A percentile compares a stretch with the other conserved stretches of the same genome.
These are phyloP conservation scores for Presbytis comata DNA, from an alignment of 2,797 vertebrate species.

Conservation along the genomic window DNA sequence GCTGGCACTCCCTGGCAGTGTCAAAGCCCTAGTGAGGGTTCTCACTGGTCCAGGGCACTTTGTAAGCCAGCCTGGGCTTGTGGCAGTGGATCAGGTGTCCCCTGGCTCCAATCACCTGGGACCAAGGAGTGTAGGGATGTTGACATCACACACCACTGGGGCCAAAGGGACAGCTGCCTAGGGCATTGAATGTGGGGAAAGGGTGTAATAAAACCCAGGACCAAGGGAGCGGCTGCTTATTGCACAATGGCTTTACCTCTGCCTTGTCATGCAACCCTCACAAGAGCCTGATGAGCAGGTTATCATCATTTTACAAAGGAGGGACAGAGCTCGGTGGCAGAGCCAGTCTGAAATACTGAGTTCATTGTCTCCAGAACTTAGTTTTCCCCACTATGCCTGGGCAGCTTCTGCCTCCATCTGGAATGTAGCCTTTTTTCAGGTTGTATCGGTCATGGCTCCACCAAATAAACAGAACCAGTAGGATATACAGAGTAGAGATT, in stretches of 20 bases:
- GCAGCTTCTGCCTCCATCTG: neutral
- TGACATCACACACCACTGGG: neutral
- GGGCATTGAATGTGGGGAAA: neutral
- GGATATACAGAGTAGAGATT: neutral
- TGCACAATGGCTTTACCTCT: neutral
- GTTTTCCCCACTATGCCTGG: neutral
- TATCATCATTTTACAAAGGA: neutral
- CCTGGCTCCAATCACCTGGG: neutral
- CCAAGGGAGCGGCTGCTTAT: neutral
- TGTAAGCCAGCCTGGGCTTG: neutral
- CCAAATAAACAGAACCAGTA: neutral
- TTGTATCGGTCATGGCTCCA: neutral
- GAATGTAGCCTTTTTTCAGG: neutral
- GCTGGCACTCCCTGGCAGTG: neutral
- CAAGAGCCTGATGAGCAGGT: neutral
- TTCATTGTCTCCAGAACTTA: neutral
- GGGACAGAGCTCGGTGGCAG: neutral
- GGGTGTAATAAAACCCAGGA: neutral
- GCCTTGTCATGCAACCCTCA: neutral
- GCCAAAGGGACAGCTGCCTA: neutral
- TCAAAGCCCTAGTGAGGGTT: neutral
- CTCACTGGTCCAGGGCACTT: neutral
- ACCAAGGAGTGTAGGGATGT: neutral
- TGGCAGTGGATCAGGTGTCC: neutral
- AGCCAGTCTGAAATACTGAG: neutral